Conservation (phyloP, 2,797 vertebrate species). For the Acropternis orthonyx region DNA sequence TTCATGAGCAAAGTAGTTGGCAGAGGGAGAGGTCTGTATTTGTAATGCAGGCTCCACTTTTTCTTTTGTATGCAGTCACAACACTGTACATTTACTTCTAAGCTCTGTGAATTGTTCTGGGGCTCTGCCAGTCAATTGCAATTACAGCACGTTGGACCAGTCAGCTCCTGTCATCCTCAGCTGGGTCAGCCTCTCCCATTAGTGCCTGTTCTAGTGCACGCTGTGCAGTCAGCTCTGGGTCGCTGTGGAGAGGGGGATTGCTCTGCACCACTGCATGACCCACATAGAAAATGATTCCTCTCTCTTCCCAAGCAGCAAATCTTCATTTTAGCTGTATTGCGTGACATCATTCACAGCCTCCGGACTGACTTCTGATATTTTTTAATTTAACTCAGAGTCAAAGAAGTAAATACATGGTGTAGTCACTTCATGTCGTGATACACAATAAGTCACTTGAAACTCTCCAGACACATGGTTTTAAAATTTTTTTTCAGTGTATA, state of each 20-base stretch:
- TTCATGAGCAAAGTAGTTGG: background rate
- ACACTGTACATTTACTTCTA: background rate
- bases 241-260: rapidly evolving
- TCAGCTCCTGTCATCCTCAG: background rate
- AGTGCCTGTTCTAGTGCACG: background rate
- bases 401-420: background rate
- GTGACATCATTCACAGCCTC: rapidly evolving
- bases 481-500: background rate
- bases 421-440: background rate
- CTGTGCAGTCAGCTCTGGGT: background rate
- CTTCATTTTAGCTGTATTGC: background rate
- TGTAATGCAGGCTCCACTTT: background rate
- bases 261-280: background rate
- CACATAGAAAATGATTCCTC: background rate
- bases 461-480: background rate
- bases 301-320: background rate
- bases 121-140: background rate
- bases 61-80: background rate
- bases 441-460: background rate
- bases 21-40: background rate
- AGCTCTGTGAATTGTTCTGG: background rate
- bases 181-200: rapidly evolving
- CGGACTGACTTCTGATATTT: background rate
- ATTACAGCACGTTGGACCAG: background rate
- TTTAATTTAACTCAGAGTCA: background rate